A percentile compares a stretch with the other conserved stretches of the same genome.
These are phyloP conservation scores for Nycteola revayana DNA, from an alignment of 2,888 invertebrate species.

Conservation along the genomic window DNA sequence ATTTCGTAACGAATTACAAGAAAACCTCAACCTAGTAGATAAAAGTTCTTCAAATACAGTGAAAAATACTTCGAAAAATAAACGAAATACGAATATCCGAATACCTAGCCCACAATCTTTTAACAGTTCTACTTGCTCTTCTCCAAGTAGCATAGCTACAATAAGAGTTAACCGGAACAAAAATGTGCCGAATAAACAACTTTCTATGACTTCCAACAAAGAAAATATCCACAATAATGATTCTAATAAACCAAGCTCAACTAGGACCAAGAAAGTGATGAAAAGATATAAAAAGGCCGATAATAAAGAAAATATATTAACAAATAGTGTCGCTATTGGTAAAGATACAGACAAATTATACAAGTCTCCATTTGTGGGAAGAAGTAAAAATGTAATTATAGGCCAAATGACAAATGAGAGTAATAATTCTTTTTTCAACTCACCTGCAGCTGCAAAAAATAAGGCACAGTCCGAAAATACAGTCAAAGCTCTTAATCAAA, in stretches of 20 bases:
- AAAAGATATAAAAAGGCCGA: constrained; percentile 43
- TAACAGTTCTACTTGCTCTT: constrained; percentile 63
- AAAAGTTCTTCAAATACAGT: constrained; percentile 23
- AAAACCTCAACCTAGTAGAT: constrained; percentile 23
- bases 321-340: constrained; percentile 29
- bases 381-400: constrained; percentile 46
- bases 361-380: constrained; percentile 38
- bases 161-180: constrained; percentile 45
- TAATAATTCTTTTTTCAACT: constrained; percentile 25
- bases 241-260: constrained; percentile 40
- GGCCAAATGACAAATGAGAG: constrained; percentile 44
- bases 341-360: constrained; percentile 29
- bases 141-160: constrained; percentile 60
- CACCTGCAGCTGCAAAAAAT: constrained; percentile 33
- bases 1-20: constrained; percentile 49
- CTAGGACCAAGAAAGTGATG: constrained; percentile 43
- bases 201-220: constrained; percentile 43
- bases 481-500: constrained; percentile 29
- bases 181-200: constrained; percentile 34
- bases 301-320: constrained; percentile 62
- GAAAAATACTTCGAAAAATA: constrained; percentile 13
- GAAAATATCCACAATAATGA: constrained; percentile 40
- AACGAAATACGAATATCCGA: constrained; percentile 6
- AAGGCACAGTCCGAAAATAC: constrained; percentile 39
- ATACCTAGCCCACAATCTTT: constrained; percentile 45